Conservation (phyloP, 2,888 invertebrate genomes). For the Tetranychus piercei region DNA sequence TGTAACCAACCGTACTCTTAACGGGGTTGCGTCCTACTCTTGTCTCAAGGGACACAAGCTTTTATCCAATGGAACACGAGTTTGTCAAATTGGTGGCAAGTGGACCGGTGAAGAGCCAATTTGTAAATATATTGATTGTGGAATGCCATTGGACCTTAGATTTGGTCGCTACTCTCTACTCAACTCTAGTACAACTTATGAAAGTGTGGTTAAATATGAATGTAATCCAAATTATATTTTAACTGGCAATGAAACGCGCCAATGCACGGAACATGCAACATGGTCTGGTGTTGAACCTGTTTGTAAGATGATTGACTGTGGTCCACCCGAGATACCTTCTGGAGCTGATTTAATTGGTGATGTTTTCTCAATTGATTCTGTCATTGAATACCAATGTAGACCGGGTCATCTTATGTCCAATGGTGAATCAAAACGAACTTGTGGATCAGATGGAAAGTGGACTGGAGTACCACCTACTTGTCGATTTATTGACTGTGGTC, state of each 20-base stretch:
- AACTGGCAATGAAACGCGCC: slow-evolving; percentile 38
- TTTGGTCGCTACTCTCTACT: slow-evolving; percentile 54
- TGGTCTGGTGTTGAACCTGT: slow-evolving; percentile 27
- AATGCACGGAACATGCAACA: slow-evolving; percentile 26
- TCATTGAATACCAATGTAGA: slow-evolving; percentile 71
- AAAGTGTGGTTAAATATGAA: slow-evolving; percentile 26
- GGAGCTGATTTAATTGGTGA: slow-evolving; percentile 73
- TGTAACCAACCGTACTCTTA: slow-evolving; percentile 53
- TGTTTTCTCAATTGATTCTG: slow-evolving; percentile 61
- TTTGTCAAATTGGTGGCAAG: slow-evolving; percentile 63
- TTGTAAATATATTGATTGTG: slow-evolving; percentile 38
- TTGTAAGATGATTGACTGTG: slow-evolving; percentile 52
- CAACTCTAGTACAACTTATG: slow-evolving; percentile 34
- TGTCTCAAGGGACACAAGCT: slow-evolving; percentile 68
- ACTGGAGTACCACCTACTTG: slow-evolving; percentile 25
- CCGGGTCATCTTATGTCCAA: slow-evolving; percentile 60
- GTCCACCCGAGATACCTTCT: slow-evolving; percentile 63
- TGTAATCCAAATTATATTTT: slow-evolving; percentile 59
- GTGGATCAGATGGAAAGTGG: slow-evolving; percentile 26
- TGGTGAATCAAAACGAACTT: slow-evolving; percentile 28
- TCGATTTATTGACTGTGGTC: slow-evolving; percentile 59
- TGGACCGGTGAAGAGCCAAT: slow-evolving; percentile 41
- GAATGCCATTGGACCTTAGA: slow-evolving; percentile 65
- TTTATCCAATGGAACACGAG: slow-evolving; percentile 55
- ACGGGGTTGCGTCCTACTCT: slow-evolving; percentile 53